Percentiles rank a stretch among this genome's conserved stretches.
phyloP scores from a whole-genome alignment of 2,888 invertebrate genomes.

The Ichneumon xanthorius region DNA sequence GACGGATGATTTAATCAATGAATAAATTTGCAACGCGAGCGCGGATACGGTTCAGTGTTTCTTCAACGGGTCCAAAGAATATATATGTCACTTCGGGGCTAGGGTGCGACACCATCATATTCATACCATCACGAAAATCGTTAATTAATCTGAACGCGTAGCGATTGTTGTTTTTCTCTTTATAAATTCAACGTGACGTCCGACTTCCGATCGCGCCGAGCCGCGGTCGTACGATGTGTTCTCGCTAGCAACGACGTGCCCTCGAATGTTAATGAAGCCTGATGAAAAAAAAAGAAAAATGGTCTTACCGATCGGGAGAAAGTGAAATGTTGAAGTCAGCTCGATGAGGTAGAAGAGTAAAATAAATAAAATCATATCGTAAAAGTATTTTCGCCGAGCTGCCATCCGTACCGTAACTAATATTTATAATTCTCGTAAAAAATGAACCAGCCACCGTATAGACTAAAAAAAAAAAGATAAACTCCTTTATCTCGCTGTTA shows the following conservation, averaged over 20 bases:
- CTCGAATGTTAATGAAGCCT: conserved; percentile 59
- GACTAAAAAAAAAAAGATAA: conserved; percentile 10
- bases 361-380: not conserved
- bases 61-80: not conserved
- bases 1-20: conserved; percentile 17
- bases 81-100: not conserved
- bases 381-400: not conserved
- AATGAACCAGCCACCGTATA: not conserved
- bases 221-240: not conserved
- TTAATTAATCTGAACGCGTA: conserved; percentile 31
- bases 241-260: conserved; percentile 27
- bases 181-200: conserved; percentile 46
- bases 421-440: not conserved
- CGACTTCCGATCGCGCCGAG: conserved; percentile 46
- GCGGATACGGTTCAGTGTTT: not conserved
- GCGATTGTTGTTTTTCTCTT: conserved; percentile 48
- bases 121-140: conserved; percentile 42
- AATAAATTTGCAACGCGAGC: conserved; percentile 6
- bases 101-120: not conserved
- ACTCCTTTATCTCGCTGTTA: conserved; percentile 1
- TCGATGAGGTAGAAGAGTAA: not conserved
- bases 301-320: conserved; percentile 43
- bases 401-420: not conserved
- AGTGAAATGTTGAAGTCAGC: conserved; percentile 42
- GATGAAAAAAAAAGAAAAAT: conserved; percentile 7